Evolutionary conservation across 2,113 vertebrate species (phyloP), one percentile per base, ranked within the genome.

Genomic region (Stercorarius parasiticus): DNA sequence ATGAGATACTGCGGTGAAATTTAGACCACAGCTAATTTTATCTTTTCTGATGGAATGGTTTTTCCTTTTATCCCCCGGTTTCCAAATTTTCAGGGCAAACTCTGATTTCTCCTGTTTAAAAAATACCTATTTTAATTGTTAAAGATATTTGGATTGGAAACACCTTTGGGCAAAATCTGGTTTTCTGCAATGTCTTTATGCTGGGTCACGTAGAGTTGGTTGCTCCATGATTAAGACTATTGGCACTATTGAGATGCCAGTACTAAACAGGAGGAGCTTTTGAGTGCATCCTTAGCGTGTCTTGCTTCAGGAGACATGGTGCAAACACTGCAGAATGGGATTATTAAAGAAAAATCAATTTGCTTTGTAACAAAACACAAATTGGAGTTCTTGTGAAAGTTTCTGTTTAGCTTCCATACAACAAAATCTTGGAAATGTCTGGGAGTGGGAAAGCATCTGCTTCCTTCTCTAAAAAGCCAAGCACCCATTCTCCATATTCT

Each of bases 1-100:
- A 70, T 73, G 97, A 97, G 95, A 96, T 96, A 47, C 55, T 2
- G 82, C 9, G 0, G 30, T 74, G 91, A 95, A 97, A 97, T 97
- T 95, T 93, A 97, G 96, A 97, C 94, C 95, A 97, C 89, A 95
- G 93, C 84, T 97, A 97, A 97, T 97, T 95, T 97, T 95, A 94
- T 92, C 94, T 94, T 80, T 58, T 93, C 58, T 91, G 81, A 71
- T 95, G 70, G 67, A 95, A 80, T 43, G 55, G 7, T 32, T 93
- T 95, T 95, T 82, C 66, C 38, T 90, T 94, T 85, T 91, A 93
- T 77, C 82, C 79, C 77, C 50, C 9, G 5, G 56, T 87, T 93
- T 89, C 62, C 59, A 64, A 36, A 66, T 91, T 93, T 95, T 80
- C 42, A 64, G 58, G 90, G 34, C 47, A 96, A 80, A 90, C 6